phyloP scores from a whole-genome alignment of 2,113 vertebrate species.

The Stigmatopora argus region DNA sequence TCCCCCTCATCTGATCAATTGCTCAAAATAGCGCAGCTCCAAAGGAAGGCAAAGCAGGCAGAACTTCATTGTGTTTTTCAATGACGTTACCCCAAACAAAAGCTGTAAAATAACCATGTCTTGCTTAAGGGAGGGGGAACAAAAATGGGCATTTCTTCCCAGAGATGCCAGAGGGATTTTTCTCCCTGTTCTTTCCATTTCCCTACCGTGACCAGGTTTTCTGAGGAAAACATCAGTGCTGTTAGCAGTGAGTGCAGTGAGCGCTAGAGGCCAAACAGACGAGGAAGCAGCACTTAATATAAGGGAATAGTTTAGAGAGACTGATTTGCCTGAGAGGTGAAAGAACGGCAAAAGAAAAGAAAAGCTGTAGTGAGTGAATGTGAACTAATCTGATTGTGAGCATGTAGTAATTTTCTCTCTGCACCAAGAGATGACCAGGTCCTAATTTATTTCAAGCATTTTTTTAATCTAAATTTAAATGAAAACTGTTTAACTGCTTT shows the following conservation, averaged over 20 bases:
- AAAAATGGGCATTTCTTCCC: conserved; percentile 57
- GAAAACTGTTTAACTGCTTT: background rate
- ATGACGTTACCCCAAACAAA: conserved; percentile 55
- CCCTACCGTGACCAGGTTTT: conserved; percentile 45
- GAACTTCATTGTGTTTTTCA: conserved; percentile 56
- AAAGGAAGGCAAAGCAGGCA: conserved; percentile 36
- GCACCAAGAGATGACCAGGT: background rate
- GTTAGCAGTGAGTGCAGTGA: conserved; percentile 51
- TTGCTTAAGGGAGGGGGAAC: conserved; percentile 47
- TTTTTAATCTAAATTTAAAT: background rate
- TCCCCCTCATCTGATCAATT: conserved; percentile 25
- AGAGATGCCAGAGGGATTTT: conserved; percentile 53
- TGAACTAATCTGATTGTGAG: conserved; percentile 28
- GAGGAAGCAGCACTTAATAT: conserved; percentile 62
- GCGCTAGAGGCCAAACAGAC: conserved; percentile 49
- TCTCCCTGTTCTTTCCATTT: conserved; percentile 55
- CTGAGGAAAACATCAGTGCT: conserved; percentile 51
- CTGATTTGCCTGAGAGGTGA: conserved; percentile 63
- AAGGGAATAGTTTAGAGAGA: conserved; percentile 64
- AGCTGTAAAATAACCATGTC: conserved; percentile 50
- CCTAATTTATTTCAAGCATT: background rate
- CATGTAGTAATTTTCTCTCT: conserved; percentile 6
- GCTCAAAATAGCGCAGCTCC: conserved; percentile 45
- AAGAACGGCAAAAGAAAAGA: conserved; percentile 43
- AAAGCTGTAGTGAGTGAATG: conserved; percentile 28